Evolutionary conservation across 2,797 vertebrate species (phyloP), one percentile per base, ranked within the genome.

Genomic region (Zalophus californianus): DNA sequence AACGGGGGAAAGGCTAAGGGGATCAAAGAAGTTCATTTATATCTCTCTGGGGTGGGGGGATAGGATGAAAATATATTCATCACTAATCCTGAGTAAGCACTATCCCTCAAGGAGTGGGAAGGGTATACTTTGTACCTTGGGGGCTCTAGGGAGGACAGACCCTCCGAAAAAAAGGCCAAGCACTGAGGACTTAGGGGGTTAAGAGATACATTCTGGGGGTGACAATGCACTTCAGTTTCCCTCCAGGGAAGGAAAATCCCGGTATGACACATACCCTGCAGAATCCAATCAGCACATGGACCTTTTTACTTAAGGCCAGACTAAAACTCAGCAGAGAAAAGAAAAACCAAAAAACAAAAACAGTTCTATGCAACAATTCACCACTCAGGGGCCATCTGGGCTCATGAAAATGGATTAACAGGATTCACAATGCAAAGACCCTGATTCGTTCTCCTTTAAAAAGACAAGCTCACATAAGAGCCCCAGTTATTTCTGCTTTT

Each of bases 241-340:
- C 68, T 82, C 38, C 25, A 64, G 68, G 62, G 56, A 80, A 92
- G 62, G 56, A 80, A 92, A 89, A 29, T 10, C 20, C 29, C 21
- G 7, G 62, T 29, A 11, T 86, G 60, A 95, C 4, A 1, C 72
- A 75, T 70, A 52, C 78, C 35, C 41, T 27, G 54, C n/a, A 52
- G 41, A 70, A 96, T 78, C 41, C 83, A 44, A 41, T n/a, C 12
- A 18, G 58, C 14, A 82, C 21, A 2, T 7, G 27, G 54, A 58
- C 11, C 23, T 90, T 72, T 87, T 56, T 77, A 60, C 58, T 97
- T 54, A 89, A 79, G 85, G 38, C 68, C 29, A 84, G 64, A 84
- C 62, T 20, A 88, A 90, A 91, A 68, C 44, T 95, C 94, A 72
- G 7, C 2, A 18, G 41, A 83, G 35, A 52, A 86, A 86, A 82